A percentile compares a stretch with the other conserved stretches of the same genome.
Conservation (phyloP, 2,797 vertebrate species). For the Oceanodroma leucorhoa region DNA sequence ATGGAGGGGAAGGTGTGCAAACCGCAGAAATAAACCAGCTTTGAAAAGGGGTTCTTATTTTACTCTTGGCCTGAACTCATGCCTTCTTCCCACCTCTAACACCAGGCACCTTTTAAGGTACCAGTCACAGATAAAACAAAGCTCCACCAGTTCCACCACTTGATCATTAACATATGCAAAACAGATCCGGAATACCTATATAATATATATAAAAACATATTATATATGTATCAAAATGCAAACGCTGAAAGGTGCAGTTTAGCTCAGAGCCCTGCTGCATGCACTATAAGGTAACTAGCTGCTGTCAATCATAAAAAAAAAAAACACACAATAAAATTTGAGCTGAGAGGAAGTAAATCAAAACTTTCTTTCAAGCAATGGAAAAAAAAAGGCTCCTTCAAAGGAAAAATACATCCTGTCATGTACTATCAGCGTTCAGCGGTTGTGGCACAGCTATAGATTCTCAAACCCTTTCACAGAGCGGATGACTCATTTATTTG, state of each 20-base stretch:
- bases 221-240: constrained; percentile 70
- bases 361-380: constrained; percentile 38
- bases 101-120: constrained; percentile 57
- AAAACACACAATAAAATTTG: constrained; percentile 2
- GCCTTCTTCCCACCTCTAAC: constrained; percentile 57
- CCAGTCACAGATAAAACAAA: constrained; percentile 57
- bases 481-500: constrained; percentile 68
- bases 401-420: constrained; percentile 8
- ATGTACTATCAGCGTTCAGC: constrained; percentile 48
- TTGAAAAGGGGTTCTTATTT: constrained; percentile 63
- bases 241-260: constrained; percentile 51
- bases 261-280: constrained; percentile 47
- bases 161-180: constrained; percentile 65
- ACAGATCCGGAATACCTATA: constrained; percentile 66
- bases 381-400: constrained; percentile 26
- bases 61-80: constrained; percentile 56
- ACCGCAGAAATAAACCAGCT: constrained; percentile 56
- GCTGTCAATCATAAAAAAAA: constrained; percentile 52
- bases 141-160: constrained; percentile 57
- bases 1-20: constrained; percentile 57
- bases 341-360: constrained; percentile 50
- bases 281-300: constrained; percentile 56
- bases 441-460: constrained; percentile 53
- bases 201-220: constrained; percentile 71
- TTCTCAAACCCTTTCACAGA: constrained; percentile 53